Base-by-base conservation (phyloP, 1,140 invertebrate species). In the Meloidogyne floridensis region DNA sequence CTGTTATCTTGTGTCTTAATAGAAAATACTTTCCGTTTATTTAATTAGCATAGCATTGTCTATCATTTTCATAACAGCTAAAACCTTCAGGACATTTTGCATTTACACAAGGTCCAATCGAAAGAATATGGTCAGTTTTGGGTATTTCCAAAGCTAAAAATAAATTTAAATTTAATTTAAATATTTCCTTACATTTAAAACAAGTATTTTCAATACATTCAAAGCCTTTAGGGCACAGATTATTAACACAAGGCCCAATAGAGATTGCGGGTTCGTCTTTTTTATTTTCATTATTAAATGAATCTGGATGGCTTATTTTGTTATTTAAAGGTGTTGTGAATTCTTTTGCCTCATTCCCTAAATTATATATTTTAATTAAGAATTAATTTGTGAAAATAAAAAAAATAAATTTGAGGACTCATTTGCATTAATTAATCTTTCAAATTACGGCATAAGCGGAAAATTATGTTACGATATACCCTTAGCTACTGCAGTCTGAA, bases 101-200 rank as follows among this genome's bases (percentile, higher is more conserved):
- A 72, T 79, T 79, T 72, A 79, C 77, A 18, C 77, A 79, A 5
- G 77, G 77, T 18, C 77, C 77, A 20, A 79, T 20, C 9, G 77
- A 79, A 43, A 71, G 51, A 10, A 51, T 18, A 18, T 18, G 43
- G 2, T 69, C 77, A 11, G 18, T 13, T 65, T 65, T 65, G 15
- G 59, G 59, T n/a, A n/a, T 65, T 65, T 65, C 59, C 47, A 56
- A 1, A 10, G 59, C 77, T 71, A 9, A 59, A 54, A 79, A 43
- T 32, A 2, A 13, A 79, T 20, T 7, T n/a, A n/a, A 53, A 20
- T 20, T 20, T 20, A 20, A 20, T 20, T 1, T 20, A 20, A 20
- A 20, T 1, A 43, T 32, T 78, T 59, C n/a, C 10, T 65, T 65
- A 79, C 77, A 43, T 79, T 79, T 79, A 70, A 32, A 47, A 20